Evolutionary conservation across 2,797 vertebrate species (phyloP), one percentile per base, ranked within the genome.

Genomic region (Phrynocephalus guinanensis): DNA sequence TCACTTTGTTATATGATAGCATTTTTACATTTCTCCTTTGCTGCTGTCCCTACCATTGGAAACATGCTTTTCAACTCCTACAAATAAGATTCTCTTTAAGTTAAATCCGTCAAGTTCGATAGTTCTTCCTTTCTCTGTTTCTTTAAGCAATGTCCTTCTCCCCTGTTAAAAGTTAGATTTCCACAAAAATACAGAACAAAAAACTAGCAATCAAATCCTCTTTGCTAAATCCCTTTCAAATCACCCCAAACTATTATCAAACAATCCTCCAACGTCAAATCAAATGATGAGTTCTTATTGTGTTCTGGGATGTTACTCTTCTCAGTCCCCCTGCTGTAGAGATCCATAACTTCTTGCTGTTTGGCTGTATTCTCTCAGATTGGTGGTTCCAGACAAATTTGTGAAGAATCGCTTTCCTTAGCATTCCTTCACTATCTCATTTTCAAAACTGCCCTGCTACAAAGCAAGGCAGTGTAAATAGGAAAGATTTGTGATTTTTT

Each of bases 121-220:
- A 44, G 38, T 77, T 73, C 4, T 72, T n/a, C 76, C 86, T 82
- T 60, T 87, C 26, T 28, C 13, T 72, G 18, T n/a, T 71, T 16
- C 68, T 82, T 92, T 67, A 11, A 33, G 72, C n/a, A 67, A 56
- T 48, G 8, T 84, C 38, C 76, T 13, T 88, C 8, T 5, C 0
- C 20, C 52, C 83, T 68, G 78, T 88, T 60, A 83, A 50, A 89
- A 73, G 16, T 88, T 33, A 38, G 50, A 83, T 71, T 75, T 89
- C 80, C 6, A 70, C 82, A 84, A 72, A 88, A 84, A 79, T 50
- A 72, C 18, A 48, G 26, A 50, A 81, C 79, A 81, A 50, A 66
- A 86, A 75, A 38, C 52, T 81, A 80, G 70, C 44, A 88, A 86
- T 85, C 7, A 0, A 0, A 83, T 88, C 20, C 4, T 86, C 24